A percentile compares a stretch with the other conserved stretches of the same genome.
phyloP scores from a whole-genome alignment of 1,140 invertebrate species.

The Tetramorium parvispinum region DNA sequence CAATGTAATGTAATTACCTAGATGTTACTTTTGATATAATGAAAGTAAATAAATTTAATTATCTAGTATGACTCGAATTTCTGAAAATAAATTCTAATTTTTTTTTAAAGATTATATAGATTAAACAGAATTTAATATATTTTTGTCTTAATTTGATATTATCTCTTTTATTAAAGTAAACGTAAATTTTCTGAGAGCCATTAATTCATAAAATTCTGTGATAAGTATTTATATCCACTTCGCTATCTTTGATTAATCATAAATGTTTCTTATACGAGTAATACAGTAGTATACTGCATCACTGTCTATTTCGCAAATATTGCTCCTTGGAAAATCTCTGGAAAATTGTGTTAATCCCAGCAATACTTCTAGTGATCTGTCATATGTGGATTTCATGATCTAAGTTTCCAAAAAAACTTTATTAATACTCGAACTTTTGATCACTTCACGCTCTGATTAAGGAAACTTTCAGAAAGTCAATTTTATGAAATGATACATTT shows the following conservation, averaged over 20 bases:
- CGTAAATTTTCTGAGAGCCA: neutral
- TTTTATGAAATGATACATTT: constrained; percentile 30
- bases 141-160: neutral
- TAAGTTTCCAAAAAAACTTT: constrained; percentile 27
- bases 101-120: neutral
- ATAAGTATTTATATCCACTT: constrained; percentile 6
- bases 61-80: neutral
- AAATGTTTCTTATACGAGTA: neutral
- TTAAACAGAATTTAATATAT: neutral
- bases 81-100: neutral
- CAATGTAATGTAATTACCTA: neutral
- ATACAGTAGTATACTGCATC: neutral
- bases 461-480: constrained; percentile 36
- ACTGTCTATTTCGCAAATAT: constrained; percentile 24
- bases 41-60: neutral
- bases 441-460: constrained; percentile 34
- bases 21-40: neutral
- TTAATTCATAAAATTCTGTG: neutral
- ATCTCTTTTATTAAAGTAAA: neutral
- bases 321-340: neutral
- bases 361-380: constrained; percentile 42
- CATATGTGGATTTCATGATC: constrained; percentile 32
- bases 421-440: constrained; percentile 55
- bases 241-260: neutral
- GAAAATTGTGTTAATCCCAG: constrained; percentile 40